A percentile compares a stretch with the other conserved stretches of the same genome.
Evolutionary conservation across 1,140 invertebrate genomes (phyloP).

Genomic region (Dufourea novaeangliae): DNA sequence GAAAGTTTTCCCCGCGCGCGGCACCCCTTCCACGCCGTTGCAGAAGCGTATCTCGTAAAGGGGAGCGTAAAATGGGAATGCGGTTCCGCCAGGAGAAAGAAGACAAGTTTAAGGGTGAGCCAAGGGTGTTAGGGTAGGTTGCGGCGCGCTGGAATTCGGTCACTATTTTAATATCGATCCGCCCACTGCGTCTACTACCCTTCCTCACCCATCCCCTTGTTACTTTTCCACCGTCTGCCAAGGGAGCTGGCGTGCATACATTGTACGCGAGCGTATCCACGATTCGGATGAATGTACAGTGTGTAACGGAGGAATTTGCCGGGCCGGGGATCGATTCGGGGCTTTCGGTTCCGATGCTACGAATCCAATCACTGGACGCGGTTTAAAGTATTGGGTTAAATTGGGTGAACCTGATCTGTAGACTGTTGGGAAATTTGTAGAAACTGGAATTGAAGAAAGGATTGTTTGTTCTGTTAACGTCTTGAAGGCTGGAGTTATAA

Average conservation of each 20-base stretch:
- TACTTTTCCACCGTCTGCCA: not conserved
- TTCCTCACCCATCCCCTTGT: not conserved
- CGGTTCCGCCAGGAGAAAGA: constrained; percentile 18
- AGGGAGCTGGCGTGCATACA: not conserved
- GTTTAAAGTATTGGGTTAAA: too few relatives aligned
- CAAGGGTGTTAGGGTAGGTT: constrained; percentile 77
- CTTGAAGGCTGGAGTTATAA: too few relatives aligned
- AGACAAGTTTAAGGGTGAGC: constrained; percentile 65
- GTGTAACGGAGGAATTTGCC: not conserved
- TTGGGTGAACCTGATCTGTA: too few relatives aligned
- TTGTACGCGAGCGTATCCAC: not conserved
- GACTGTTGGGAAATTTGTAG: too few relatives aligned
- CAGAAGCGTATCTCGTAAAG: constrained; percentile 33
- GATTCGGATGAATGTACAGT: not conserved
- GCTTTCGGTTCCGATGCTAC: not conserved
- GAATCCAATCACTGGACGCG: too few relatives aligned
- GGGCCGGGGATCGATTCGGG: not conserved
- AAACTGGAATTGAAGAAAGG: too few relatives aligned
- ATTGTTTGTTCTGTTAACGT: too few relatives aligned
- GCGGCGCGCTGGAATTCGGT: constrained; percentile 79
- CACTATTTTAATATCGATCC: constrained; percentile 82
- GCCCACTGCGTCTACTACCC: constrained; percentile 35
- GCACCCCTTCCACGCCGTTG: constrained; percentile 20
- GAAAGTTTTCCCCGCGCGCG: constrained; percentile 52
- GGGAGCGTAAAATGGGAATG: constrained; percentile 22